Conservation (phyloP, 2,797 vertebrate species). For the Anabas testudineus region DNA sequence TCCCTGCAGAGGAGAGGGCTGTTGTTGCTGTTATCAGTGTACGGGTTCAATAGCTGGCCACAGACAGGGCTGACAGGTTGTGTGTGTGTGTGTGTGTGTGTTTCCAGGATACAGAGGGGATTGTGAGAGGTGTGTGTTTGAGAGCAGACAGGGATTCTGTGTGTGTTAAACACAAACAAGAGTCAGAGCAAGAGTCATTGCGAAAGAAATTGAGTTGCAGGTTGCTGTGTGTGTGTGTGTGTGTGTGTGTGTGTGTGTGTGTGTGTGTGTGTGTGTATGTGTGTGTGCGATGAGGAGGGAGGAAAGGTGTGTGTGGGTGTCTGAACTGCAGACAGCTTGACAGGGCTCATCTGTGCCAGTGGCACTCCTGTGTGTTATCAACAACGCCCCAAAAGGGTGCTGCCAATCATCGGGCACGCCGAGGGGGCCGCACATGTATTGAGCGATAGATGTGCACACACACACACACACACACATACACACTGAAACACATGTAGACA, state of each 20-base stretch:
- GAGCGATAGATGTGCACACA: too few relatives aligned
- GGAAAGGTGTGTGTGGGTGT: slow-evolving; percentile 18
- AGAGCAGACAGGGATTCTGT: slow-evolving; percentile 13
- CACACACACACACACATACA: too few relatives aligned
- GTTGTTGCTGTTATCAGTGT: slow-evolving; percentile 62
- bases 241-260: slow-evolving; percentile 30
- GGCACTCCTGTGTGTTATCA: slow-evolving; percentile 74
- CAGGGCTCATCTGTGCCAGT: slow-evolving; percentile 70
- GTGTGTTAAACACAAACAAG: slow-evolving; percentile 43
- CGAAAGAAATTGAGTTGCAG: slow-evolving; percentile 36
- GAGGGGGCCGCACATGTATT: slow-evolving; percentile 39
- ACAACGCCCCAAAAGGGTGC: slow-evolving; percentile 68
- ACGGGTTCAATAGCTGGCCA: slow-evolving; percentile 60
- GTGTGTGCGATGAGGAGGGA: neutral
- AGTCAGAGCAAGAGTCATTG: slow-evolving; percentile 24
- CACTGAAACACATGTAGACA: slow-evolving; percentile 16
- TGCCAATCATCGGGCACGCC: slow-evolving; percentile 75
- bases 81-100: slow-evolving; percentile 5
- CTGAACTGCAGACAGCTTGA: slow-evolving; percentile 66
- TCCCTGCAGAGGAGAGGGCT: slow-evolving; percentile 46
- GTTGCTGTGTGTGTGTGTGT: neutral
- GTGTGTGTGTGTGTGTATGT: slow-evolving; percentile 8
- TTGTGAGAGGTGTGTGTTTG: slow-evolving; percentile 24
- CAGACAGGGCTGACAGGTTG: slow-evolving; percentile 37
- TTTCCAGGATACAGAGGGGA: slow-evolving; percentile 1